phyloP scores from a whole-genome alignment of 2,113 vertebrate species.

The Nyctereutes procyonoides region DNA sequence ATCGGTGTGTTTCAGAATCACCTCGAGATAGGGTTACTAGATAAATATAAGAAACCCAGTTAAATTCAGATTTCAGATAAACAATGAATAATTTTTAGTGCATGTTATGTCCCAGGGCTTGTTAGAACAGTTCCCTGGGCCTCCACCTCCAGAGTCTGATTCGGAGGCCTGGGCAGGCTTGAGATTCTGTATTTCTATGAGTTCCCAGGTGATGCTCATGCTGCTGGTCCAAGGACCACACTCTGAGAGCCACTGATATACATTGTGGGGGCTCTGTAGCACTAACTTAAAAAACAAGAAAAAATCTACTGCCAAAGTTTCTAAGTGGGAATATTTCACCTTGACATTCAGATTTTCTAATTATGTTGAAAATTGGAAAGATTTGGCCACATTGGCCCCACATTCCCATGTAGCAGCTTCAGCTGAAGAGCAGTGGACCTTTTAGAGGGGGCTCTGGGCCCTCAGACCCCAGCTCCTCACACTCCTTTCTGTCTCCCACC shows the following conservation, averaged over 20 bases:
- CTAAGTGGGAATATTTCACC: background rate
- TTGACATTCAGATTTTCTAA: conserved; percentile 27
- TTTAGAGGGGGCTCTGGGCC: background rate
- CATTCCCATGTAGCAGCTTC: background rate
- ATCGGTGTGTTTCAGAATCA: background rate
- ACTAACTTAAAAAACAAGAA: background rate
- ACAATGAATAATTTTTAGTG: background rate
- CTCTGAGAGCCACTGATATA: background rate
- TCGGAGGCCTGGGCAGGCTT: background rate
- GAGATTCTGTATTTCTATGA: background rate
- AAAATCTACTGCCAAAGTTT: background rate
- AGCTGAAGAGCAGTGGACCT: background rate
- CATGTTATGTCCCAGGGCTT: background rate
- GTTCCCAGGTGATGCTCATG: background rate
- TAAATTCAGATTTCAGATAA: background rate
- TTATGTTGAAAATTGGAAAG: conserved; percentile 12
- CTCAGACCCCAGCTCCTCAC: background rate
- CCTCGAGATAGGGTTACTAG: background rate
- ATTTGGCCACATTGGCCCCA: background rate
- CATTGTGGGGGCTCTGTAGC: background rate
- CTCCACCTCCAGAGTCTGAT: background rate
- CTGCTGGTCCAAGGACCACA: background rate
- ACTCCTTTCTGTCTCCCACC: background rate
- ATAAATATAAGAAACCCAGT: background rate
- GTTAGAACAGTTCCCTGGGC: background rate